These are phyloP conservation scores for Panopea generosa DNA, from an alignment of 2,888 invertebrate species.

Conservation along the genomic window DNA sequence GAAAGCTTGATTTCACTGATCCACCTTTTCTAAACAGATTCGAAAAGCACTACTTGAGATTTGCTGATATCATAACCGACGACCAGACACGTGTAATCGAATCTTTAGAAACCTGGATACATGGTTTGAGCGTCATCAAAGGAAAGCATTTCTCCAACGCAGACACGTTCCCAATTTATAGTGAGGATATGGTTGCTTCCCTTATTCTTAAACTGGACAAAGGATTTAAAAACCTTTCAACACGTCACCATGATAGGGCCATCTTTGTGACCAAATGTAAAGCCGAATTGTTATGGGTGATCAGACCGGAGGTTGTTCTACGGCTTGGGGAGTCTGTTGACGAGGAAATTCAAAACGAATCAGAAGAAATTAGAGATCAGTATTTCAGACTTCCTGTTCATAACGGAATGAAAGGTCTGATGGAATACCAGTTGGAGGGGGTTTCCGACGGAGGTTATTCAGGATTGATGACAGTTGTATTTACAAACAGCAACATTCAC, in stretches of 20 bases:
- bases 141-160: slow-evolving; percentile 13
- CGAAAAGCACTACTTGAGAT: slow-evolving; percentile 66
- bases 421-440: neutral
- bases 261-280: neutral
- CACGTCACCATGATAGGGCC: neutral
- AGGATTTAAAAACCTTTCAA: too few relatives aligned
- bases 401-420: slow-evolving; percentile 26
- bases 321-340: neutral
- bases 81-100: slow-evolving; percentile 5
- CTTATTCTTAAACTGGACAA: slow-evolving; percentile 20
- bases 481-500: slow-evolving; percentile 50
- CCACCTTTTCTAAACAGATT: slow-evolving; percentile 62
- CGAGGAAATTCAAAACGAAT: neutral
- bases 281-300: slow-evolving; percentile 25
- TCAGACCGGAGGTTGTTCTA: slow-evolving; percentile 39
- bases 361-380: neutral
- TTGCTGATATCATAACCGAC: slow-evolving; percentile 29
- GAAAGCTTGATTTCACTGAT: slow-evolving; percentile 26
- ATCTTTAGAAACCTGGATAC: slow-evolving; percentile 9
- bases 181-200: slow-evolving; percentile 34
- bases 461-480: slow-evolving; percentile 17
- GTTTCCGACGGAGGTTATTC: neutral
- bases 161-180: slow-evolving; percentile 38
- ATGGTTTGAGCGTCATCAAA: slow-evolving; percentile 4
- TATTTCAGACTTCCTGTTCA: slow-evolving; percentile 48